phyloP scores from a whole-genome alignment of 2,888 invertebrate genomes.

The Subacronicta megacephala region DNA sequence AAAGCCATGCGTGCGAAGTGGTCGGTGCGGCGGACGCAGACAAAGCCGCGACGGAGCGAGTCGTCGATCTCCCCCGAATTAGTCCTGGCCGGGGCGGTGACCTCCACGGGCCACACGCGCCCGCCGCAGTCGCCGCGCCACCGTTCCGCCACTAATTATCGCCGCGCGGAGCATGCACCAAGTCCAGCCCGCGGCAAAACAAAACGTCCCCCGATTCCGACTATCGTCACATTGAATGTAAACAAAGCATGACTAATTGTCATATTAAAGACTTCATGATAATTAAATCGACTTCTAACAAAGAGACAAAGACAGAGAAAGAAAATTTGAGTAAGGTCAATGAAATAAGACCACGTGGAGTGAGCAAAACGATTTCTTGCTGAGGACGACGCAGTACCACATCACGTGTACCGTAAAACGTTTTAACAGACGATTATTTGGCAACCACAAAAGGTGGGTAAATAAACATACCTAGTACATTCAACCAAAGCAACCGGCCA shows the following conservation, averaged over 20 bases:
- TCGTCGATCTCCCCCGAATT: conserved; percentile 89
- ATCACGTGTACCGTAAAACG: conserved; percentile 61
- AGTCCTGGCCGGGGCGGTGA: conserved; percentile 88
- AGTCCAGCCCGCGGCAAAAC: conserved; percentile 33
- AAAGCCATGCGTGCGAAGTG: conserved; percentile 70
- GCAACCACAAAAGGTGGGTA: conserved; percentile 55
- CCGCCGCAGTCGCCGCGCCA: conserved; percentile 57
- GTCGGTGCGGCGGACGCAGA: conserved; percentile 73
- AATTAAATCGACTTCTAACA: conserved; percentile 54
- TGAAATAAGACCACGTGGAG: conserved; percentile 70
- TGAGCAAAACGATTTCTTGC: conserved; percentile 38
- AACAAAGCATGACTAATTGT: conserved; percentile 56
- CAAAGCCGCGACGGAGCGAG: conserved; percentile 83
- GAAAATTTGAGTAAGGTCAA: conserved; percentile 67
- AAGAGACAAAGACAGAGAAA: conserved; percentile 64
- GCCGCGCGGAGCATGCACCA: conserved; percentile 32
- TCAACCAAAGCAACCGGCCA: conserved; percentile 50
- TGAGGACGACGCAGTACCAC: conserved; percentile 51
- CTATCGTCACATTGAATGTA: conserved; percentile 31
- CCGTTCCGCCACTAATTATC: conserved; percentile 56
- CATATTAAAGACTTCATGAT: conserved; percentile 42
- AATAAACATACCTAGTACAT: conserved; percentile 55
- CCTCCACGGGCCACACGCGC: conserved; percentile 72
- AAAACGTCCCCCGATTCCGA: conserved; percentile 25
- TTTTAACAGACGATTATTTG: conserved; percentile 58